A percentile compares a stretch with the other conserved stretches of the same genome.
These are phyloP conservation scores for Atethmia centrago DNA, from an alignment of 2,888 invertebrate genomes.

Conservation along the genomic window DNA sequence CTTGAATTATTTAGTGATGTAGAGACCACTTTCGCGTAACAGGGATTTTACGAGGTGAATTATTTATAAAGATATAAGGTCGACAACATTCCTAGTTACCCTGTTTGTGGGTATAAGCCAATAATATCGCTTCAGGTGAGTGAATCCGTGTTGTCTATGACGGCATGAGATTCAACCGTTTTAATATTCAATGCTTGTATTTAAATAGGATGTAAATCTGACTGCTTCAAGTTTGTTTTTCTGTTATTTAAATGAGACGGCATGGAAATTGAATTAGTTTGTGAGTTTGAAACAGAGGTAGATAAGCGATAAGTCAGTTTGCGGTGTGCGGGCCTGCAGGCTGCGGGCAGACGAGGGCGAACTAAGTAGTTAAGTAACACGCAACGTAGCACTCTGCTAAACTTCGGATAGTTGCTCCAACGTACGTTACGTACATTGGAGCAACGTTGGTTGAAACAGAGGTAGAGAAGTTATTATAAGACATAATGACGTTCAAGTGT, in stretches of 20 bases:
- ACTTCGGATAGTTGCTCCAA: constrained; percentile 37
- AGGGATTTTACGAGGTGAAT: constrained; percentile 59
- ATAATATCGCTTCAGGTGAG: constrained; percentile 46
- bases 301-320: constrained; percentile 49
- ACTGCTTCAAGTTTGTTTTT: constrained; percentile 14
- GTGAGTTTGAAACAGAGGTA: constrained; percentile 46
- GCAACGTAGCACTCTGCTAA: constrained; percentile 37
- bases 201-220: constrained; percentile 6
- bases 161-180: constrained; percentile 4
- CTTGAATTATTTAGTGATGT: constrained; percentile 60
- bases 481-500: constrained; percentile 9
- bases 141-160: constrained; percentile 23
- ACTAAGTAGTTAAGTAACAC: constrained; percentile 49
- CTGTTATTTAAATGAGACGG: constrained; percentile 31
- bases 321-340: constrained; percentile 13
- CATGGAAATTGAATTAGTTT: constrained; percentile 51
- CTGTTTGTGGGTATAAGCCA: constrained; percentile 41
- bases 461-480: constrained; percentile 12
- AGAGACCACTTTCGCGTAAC: constrained; percentile 49
- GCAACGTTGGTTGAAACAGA: neutral
- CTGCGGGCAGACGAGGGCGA: constrained; percentile 33
- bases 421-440: neutral
- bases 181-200: constrained; percentile 37
- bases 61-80: constrained; percentile 51
- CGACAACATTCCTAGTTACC: constrained; percentile 47